A percentile compares a stretch with the other conserved stretches of the same genome.
Evolutionary conservation across 2,113 vertebrate genomes (phyloP).

Genomic region (Tiliqua scincoides): DNA sequence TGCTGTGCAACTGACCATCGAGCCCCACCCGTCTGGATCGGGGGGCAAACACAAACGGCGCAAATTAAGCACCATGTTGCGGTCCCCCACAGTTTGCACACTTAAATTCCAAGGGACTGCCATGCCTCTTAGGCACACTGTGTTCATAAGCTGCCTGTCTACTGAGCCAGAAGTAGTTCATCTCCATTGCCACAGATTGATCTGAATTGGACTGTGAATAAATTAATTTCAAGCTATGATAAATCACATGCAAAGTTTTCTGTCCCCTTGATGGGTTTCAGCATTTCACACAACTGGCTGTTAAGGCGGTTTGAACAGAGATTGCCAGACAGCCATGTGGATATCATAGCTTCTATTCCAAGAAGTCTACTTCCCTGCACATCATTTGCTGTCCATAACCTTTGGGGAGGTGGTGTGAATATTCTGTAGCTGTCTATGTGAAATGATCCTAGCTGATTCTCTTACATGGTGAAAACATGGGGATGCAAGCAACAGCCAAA

Average conservation of each 20-base stretch:
- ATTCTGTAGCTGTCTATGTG: no score
- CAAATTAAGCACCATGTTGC: not conserved
- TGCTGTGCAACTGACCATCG: no score
- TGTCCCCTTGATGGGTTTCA: slow-evolving; percentile 55
- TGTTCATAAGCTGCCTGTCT: not conserved
- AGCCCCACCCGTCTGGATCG: no score
- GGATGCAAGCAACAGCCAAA: not conserved
- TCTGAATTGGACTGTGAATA: slow-evolving; percentile 56
- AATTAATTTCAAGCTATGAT: slow-evolving; percentile 68
- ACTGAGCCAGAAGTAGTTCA: slow-evolving; percentile 20
- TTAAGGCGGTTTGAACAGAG: slow-evolving; percentile 42
- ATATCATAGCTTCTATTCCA: not conserved
- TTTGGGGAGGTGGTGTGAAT: no score
- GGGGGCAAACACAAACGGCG: no score
- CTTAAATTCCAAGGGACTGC: not conserved
- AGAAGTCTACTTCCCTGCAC: not conserved
- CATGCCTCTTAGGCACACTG: not conserved
- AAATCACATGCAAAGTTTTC: slow-evolving; percentile 58
- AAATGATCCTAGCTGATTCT: no score
- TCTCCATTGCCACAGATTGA: slow-evolving; percentile 8
- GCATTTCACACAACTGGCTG: slow-evolving; percentile 56
- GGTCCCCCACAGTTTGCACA: not conserved
- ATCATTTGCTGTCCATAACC: rapidly evolving
- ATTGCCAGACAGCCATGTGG: slow-evolving; percentile 33
- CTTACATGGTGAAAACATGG: not conserved